Conservation (phyloP, 2,797 vertebrate genomes). For the Nasua narica region DNA sequence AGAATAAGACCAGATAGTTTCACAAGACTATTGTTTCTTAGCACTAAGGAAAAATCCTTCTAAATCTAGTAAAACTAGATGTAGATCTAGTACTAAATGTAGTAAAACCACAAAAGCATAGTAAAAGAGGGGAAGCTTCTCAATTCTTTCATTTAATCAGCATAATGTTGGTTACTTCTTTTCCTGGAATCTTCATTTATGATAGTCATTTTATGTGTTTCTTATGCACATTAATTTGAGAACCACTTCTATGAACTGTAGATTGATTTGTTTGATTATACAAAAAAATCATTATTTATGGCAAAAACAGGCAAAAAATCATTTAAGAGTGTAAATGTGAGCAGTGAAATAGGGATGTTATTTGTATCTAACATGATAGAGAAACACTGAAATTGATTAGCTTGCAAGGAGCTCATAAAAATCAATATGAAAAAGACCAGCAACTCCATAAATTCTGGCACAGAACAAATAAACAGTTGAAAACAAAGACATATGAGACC, state of each 20-base stretch:
- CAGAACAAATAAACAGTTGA: neutral
- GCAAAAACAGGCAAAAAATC: neutral
- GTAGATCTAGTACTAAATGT: too few relatives aligned
- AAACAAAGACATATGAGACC: neutral
- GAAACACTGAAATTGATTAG: neutral
- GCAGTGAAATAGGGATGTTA: neutral
- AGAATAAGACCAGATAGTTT: neutral
- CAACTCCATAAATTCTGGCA: neutral
- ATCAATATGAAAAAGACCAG: neutral
- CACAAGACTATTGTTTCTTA: neutral
- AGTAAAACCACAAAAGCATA: neutral
- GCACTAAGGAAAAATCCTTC: neutral
- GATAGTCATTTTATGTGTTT: neutral
- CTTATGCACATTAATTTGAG: neutral
- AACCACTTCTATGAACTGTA: neutral
- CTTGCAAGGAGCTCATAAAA: neutral
- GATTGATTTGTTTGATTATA: neutral
- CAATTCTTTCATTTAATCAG: neutral
- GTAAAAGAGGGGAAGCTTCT: neutral
- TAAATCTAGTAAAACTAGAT: neutral
- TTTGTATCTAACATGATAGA: neutral
- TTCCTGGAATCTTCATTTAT: neutral
- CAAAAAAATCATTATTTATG: neutral
- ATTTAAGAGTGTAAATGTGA: neutral
- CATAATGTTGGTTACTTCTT: neutral